A percentile compares a stretch with the other conserved stretches of the same genome.
These are phyloP conservation scores for Microchirus variegatus DNA, from an alignment of 2,797 vertebrate species.

Conservation along the genomic window DNA sequence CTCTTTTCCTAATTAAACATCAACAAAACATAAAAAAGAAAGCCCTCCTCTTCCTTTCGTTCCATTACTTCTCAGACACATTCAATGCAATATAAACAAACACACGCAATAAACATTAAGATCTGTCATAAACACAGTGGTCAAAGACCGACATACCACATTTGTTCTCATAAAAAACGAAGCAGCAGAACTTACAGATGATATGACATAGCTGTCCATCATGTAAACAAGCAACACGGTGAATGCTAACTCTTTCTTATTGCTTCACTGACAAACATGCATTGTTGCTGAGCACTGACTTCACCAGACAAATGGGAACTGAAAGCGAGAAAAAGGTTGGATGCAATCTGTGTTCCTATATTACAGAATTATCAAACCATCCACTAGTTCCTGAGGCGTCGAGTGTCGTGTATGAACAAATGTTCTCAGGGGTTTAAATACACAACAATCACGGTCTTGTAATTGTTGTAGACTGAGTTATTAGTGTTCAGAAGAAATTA, in stretches of 20 bases:
- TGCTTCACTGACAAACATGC: constrained; percentile 59
- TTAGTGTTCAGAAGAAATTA: too few species aligned
- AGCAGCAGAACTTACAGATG: constrained; percentile 85
- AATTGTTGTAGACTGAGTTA: not conserved
- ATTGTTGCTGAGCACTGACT: constrained; percentile 44
- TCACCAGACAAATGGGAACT: constrained; percentile 68
- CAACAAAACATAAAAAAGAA: not conserved
- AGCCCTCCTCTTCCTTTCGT: not conserved
- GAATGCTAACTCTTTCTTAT: constrained; percentile 54
- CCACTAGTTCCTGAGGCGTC: constrained; percentile 56
- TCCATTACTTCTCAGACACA: not conserved
- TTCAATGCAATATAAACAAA: not conserved
- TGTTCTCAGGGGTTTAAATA: not conserved
- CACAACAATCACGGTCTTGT: not conserved
- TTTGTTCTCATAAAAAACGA: constrained; percentile 4
- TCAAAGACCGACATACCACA: not conserved
- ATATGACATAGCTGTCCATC: constrained; percentile 95
- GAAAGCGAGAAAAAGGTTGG: constrained; percentile 66
- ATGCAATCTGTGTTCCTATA: constrained; percentile 32
- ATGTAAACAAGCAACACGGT: constrained; percentile 85
- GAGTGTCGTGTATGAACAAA: not conserved
- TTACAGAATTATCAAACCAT: constrained; percentile 43
- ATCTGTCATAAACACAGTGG: constrained; percentile 1
- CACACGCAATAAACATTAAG: not conserved
- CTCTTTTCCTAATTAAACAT: constrained; percentile 1